Evolutionary conservation across 2,888 invertebrate species (phyloP), one percentile per base, ranked within the genome.

Genomic region (Amblyjoppa fuscipennis): DNA sequence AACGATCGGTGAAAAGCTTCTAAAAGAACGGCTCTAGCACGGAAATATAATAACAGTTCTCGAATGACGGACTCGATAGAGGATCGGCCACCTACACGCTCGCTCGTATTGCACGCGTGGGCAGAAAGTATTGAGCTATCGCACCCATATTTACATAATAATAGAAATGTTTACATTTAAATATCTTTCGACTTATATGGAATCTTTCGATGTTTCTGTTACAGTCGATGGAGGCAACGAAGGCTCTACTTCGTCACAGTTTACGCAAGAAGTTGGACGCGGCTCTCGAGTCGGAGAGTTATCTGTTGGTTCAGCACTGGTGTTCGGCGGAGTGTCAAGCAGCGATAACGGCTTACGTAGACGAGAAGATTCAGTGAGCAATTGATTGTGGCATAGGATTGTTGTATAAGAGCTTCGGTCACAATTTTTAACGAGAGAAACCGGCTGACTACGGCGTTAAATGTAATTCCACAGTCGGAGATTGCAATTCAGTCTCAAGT

Each of bases 271-370:
- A 95, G 87, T 93, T 96, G 86, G 96, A 96, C 88, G 94, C 95
- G 38, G 95, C 96, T 70, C 94, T 97, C 90, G 96, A 96, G 87
- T 95, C 95, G 3, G 97, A 97, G 93, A 95, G 96, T 81, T 96
- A 96, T 89, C 94, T 97, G 45, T 95, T 98, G 83, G 94, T 96
- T 5, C 96, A 97, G 87, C 96, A 97, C 91, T 98, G 98, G 98
- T 95, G 95, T 85, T 96, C 97, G 2, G 92, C 95, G 0, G 97
- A 97, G 90, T 97, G 97, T 89, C 97, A 97, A 92, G 95, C 94
- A 86, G 93, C 93, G 80, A 94, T 94, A 83, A 92, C 92, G 87
- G 90, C 90, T 84, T 93, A 94, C 77, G 90, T 94, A 25, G 92
- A 93, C 41, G 94, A 92, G 70, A 92, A 93, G 80, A 89, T 93